A percentile compares a stretch with the other conserved stretches of the same genome.
These are phyloP conservation scores for Zaprionus lineosus DNA, from an alignment of 2,888 invertebrate genomes.

Conservation along the genomic window DNA sequence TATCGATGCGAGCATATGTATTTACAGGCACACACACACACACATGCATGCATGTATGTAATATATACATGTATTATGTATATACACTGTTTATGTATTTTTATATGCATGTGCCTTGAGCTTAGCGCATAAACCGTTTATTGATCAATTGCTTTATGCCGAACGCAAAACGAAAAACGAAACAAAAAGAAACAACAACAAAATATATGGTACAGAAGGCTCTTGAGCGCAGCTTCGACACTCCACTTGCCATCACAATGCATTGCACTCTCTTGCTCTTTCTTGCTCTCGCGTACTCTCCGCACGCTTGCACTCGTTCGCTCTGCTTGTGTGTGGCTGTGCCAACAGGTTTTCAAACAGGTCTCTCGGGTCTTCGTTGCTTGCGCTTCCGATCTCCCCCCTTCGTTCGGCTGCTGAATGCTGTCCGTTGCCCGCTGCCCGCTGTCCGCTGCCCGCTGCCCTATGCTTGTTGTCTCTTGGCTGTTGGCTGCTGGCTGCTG, in stretches of 20 bases:
- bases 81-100: not conserved
- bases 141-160: conserved; percentile 48
- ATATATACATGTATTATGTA: not conserved
- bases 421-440: too few relatives aligned
- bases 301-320: conserved; percentile 22
- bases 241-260: conserved; percentile 57
- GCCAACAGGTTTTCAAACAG: conserved; percentile 72
- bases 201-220: too few relatives aligned
- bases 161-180: conserved; percentile 31
- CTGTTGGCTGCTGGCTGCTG: too few relatives aligned
- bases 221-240: conserved; percentile 60
- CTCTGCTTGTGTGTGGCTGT: conserved; percentile 30
- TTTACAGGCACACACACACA: not conserved
- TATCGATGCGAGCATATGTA: too few relatives aligned
- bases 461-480: too few relatives aligned
- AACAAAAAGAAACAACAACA: too few relatives aligned
- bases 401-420: not conserved
- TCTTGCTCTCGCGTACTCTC: not conserved
- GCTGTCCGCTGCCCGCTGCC: conserved; percentile 44
- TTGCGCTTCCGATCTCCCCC: conserved; percentile 1
- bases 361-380: conserved; percentile 59
- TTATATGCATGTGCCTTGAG: conserved; percentile 16
- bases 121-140: conserved; percentile 40
- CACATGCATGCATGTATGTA: not conserved
- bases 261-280: conserved; percentile 21